Evolutionary conservation across 2,113 vertebrate genomes (phyloP).

Genomic region (Gallinago undulata): DNA sequence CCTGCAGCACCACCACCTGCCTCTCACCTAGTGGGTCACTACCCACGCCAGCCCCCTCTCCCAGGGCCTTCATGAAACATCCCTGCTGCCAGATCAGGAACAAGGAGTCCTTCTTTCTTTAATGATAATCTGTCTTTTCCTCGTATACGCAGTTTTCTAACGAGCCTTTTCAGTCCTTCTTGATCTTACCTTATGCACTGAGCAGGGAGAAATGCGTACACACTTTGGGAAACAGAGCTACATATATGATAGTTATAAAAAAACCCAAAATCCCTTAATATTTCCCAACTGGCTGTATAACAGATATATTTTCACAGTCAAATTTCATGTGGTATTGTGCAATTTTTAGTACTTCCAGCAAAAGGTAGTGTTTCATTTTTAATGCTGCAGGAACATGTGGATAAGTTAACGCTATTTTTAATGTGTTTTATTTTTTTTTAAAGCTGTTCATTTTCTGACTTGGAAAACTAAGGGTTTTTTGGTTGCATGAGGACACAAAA

Average conservation of each 20-base stretch:
- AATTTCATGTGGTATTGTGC: not conserved
- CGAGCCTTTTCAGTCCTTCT: not conserved
- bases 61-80: not conserved
- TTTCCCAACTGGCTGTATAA: not conserved
- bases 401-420: not conserved
- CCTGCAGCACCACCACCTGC: too few species aligned
- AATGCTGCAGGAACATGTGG: not conserved
- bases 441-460: not conserved
- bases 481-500: not conserved
- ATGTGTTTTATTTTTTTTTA: not conserved
- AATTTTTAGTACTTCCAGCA: not conserved
- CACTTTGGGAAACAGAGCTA: not conserved
- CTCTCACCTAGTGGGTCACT: not conserved
- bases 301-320: not conserved
- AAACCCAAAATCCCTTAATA: not conserved
- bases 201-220: not conserved
- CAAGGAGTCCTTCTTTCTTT: not conserved
- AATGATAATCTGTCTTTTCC: not conserved
- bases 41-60: not conserved
- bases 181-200: not conserved
- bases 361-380: not conserved
- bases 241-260: not conserved
- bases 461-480: not conserved
- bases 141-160: not conserved
- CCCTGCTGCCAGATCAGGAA: not conserved